These are phyloP conservation scores for Tridacna gigas DNA, from an alignment of 2,888 invertebrate species.

Conservation along the genomic window DNA sequence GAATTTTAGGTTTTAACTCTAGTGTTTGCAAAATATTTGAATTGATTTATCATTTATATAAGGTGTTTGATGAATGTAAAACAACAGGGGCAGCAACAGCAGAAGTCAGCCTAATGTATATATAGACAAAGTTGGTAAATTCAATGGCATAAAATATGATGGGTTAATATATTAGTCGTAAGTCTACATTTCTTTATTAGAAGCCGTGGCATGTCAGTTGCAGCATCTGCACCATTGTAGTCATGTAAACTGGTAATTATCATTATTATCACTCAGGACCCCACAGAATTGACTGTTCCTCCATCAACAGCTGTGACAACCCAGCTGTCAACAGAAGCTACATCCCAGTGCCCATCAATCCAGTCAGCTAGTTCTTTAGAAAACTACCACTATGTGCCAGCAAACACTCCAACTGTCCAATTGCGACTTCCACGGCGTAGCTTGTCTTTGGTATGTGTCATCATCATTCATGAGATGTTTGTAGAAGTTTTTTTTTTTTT, in stretches of 20 bases:
- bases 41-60: too few species aligned
- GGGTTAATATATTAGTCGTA: background rate
- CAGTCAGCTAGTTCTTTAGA: slow-evolving; percentile 16
- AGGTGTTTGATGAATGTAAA: too few species aligned
- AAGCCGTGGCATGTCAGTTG: slow-evolving; percentile 1
- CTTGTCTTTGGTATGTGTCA: slow-evolving; percentile 26
- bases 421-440: slow-evolving; percentile 8
- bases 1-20: too few species aligned
- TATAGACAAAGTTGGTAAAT: too few species aligned
- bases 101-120: too few species aligned
- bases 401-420: slow-evolving; percentile 23
- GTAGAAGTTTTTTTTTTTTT: background rate
- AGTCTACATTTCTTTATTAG: background rate
- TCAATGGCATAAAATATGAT: background rate
- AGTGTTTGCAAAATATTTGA: too few species aligned
- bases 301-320: slow-evolving; percentile 1
- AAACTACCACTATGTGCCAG: slow-evolving; percentile 21
- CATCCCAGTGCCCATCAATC: slow-evolving; percentile 11
- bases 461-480: background rate
- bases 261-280: slow-evolving; percentile 9
- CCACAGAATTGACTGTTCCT: slow-evolving; percentile 14
- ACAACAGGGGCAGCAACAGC: too few species aligned
- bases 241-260: slow-evolving; percentile 3
- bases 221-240: slow-evolving; percentile 13
- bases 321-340: slow-evolving; percentile 16